Evolutionary conservation across 2,797 vertebrate species (phyloP).

Genomic region (Rhinogobio ventralis): DNA sequence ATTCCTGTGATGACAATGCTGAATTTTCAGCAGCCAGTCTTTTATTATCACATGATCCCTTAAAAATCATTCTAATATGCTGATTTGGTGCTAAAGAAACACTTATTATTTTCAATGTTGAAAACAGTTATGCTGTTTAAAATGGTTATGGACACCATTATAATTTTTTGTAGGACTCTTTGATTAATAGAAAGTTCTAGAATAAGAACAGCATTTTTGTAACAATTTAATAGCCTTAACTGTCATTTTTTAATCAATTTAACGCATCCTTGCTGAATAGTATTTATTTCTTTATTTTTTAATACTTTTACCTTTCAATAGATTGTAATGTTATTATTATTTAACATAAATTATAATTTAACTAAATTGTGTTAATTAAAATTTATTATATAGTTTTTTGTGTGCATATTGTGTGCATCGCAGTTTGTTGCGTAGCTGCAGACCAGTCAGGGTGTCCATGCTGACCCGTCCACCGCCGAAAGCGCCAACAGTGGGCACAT

Average conservation of each 20-base stretch:
- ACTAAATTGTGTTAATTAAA: neutral
- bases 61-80: neutral
- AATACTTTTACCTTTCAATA: too few species aligned
- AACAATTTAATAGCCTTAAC: neutral
- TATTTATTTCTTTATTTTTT: neutral
- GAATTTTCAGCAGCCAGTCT: neutral
- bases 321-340: neutral
- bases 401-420: too few species aligned
- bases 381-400: neutral
- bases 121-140: neutral
- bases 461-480: too few species aligned
- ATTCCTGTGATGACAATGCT: neutral
- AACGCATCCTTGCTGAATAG: neutral
- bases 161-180: neutral
- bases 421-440: too few species aligned
- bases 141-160: neutral
- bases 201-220: neutral
- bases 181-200: neutral
- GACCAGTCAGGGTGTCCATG: too few species aligned
- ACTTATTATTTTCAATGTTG: neutral
- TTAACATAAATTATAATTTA: neutral
- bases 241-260: neutral
- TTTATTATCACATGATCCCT: neutral
- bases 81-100: neutral
- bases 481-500: too few species aligned